phyloP scores from a whole-genome alignment of 2,797 vertebrate genomes.

The Alosa sapidissima region DNA sequence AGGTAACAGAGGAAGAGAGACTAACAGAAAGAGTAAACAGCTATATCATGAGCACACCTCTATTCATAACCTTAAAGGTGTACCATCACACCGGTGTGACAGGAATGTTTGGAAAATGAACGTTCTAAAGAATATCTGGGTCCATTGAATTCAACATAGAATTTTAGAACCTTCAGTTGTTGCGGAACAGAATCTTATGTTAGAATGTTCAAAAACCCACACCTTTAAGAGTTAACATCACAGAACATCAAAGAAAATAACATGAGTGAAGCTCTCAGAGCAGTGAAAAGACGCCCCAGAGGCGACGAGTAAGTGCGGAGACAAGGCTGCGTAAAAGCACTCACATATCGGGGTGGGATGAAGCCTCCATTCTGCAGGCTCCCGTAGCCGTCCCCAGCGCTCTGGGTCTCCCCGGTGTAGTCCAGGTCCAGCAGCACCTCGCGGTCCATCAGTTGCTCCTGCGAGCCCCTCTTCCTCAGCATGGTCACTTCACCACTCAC shows the following conservation, averaged over 20 bases:
- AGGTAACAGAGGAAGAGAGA: background rate
- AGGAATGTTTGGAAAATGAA: too few relatives aligned
- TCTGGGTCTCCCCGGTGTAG: slow-evolving; percentile 58
- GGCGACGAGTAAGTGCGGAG: background rate
- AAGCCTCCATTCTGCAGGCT: slow-evolving; percentile 71
- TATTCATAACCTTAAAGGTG: background rate
- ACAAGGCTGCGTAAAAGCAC: slow-evolving; percentile 35
- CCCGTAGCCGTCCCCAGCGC: slow-evolving; percentile 68
- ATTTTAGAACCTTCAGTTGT: too few relatives aligned
- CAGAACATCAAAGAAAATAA: background rate
- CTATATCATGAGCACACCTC: background rate
- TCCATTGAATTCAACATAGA: too few relatives aligned
- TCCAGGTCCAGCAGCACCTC: slow-evolving; percentile 74
- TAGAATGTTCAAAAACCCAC: too few relatives aligned
- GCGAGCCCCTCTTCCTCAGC: slow-evolving; percentile 66
- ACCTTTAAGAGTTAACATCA: background rate
- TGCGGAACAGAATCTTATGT: too few relatives aligned
- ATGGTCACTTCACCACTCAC: slow-evolving; percentile 51
- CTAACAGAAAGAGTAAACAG: background rate
- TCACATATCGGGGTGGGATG: slow-evolving; percentile 73
- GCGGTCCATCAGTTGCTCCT: slow-evolving; percentile 66
- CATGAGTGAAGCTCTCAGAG: background rate
- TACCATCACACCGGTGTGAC: too few relatives aligned
- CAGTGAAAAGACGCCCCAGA: background rate
- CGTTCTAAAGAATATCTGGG: too few relatives aligned